Conservation (phyloP, 2,888 invertebrate genomes). For the Cataglyphis cursor region DNA sequence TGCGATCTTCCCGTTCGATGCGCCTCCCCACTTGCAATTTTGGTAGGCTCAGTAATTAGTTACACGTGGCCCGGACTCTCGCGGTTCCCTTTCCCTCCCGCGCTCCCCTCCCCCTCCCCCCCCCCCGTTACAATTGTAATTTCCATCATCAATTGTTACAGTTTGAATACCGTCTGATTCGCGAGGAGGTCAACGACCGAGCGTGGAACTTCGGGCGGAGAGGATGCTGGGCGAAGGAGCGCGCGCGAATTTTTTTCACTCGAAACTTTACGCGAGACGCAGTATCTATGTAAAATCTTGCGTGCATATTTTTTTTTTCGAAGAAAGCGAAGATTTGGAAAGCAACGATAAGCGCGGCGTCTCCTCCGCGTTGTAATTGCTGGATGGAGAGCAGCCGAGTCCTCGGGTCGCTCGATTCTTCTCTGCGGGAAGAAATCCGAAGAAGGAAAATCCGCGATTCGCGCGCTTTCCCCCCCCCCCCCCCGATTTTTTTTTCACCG, state of each 20-base stretch:
- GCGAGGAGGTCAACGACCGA: conserved; percentile 2
- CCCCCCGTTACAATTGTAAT: not conserved
- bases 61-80: not conserved
- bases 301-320: not conserved
- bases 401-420: not conserved
- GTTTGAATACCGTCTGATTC: conserved; percentile 17
- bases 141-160: conserved; percentile 24
- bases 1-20: not conserved
- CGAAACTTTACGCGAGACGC: not conserved
- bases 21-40: conserved; percentile 23
- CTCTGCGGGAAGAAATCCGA: not conserved
- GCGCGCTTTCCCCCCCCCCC: not conserved
- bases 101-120: not conserved
- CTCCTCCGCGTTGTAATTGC: not conserved
- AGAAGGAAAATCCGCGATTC: not conserved
- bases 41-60: not conserved
- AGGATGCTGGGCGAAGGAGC: not conserved
- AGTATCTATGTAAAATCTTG: not conserved
- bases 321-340: not conserved
- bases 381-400: too few species aligned
- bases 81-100: not conserved
- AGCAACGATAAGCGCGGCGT: not conserved
- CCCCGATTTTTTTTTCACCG: conserved; percentile 31
- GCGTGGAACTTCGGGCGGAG: not conserved
- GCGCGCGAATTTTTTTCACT: not conserved